Evolutionary conservation across 2,888 invertebrate genomes (phyloP).

Genomic region (Meiosimyza decipiens): DNA sequence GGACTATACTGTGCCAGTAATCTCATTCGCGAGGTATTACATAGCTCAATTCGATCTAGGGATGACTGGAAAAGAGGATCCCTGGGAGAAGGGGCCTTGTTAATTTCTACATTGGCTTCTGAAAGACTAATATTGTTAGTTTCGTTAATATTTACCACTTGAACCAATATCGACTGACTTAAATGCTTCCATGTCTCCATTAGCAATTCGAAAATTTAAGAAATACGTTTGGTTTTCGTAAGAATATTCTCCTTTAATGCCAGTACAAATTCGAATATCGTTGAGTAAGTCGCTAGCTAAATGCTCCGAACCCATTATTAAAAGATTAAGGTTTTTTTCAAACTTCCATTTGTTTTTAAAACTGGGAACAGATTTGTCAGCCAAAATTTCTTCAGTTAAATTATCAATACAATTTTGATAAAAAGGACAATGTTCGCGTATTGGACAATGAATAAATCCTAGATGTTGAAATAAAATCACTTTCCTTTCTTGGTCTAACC

Average conservation of each 20-base stretch:
- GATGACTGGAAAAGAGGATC: no score
- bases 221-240: conserved; percentile 84
- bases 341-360: conserved; percentile 68
- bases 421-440: conserved; percentile 93
- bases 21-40: no score
- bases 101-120: neutral
- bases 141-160: conserved; percentile 74
- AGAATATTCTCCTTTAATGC: conserved; percentile 83
- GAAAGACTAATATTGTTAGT: neutral
- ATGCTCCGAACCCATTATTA: conserved; percentile 88
- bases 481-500: conserved; percentile 94
- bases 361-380: conserved; percentile 68
- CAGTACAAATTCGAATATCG: conserved; percentile 87
- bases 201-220: conserved; percentile 86
- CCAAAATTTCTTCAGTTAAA: conserved; percentile 73
- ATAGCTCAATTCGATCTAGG: no score
- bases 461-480: conserved; percentile 94
- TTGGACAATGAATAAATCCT: conserved; percentile 95
- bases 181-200: conserved; percentile 89
- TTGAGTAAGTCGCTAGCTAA: conserved; percentile 88
- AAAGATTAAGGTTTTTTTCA: conserved; percentile 76
- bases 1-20: no score
- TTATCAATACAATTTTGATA: conserved; percentile 85
- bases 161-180: conserved; percentile 88
- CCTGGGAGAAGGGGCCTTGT: no score